phyloP scores from a whole-genome alignment of 2,797 vertebrate species.

The Bradypus variegatus region DNA sequence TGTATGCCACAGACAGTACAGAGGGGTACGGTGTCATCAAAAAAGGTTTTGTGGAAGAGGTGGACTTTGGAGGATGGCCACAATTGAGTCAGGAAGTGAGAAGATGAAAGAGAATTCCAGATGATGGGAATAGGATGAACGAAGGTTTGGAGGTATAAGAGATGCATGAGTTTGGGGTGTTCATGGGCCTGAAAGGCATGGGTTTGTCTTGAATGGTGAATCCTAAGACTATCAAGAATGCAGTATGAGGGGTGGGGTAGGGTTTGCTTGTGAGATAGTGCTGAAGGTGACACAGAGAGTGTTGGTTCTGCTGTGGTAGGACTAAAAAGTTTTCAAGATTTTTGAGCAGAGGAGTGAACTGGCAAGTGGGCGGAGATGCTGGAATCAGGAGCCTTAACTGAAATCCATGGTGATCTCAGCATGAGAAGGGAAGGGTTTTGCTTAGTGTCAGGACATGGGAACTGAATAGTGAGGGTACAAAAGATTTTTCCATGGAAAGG shows the following conservation, averaged over 20 bases:
- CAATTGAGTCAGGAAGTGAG: neutral
- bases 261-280: neutral
- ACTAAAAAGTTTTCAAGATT: neutral
- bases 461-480: neutral
- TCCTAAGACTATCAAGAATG: neutral
- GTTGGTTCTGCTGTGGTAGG: neutral
- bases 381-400: neutral
- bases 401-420: neutral
- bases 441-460: neutral
- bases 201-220: neutral
- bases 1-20: neutral
- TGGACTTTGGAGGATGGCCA: neutral
- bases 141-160: neutral
- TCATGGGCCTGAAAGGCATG: neutral
- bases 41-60: neutral
- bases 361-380: neutral
- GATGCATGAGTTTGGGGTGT: neutral
- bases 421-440: neutral
- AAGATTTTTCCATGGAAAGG: neutral
- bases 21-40: neutral
- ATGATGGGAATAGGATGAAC: neutral
- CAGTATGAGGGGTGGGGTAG: neutral
- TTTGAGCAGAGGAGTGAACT: slow-evolving; percentile 10
- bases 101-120: neutral
- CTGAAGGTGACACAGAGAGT: neutral